A percentile compares a stretch with the other conserved stretches of the same genome.
These are phyloP conservation scores for Pangasianodon gigas DNA, from an alignment of 2,113 vertebrate species.

Conservation along the genomic window DNA sequence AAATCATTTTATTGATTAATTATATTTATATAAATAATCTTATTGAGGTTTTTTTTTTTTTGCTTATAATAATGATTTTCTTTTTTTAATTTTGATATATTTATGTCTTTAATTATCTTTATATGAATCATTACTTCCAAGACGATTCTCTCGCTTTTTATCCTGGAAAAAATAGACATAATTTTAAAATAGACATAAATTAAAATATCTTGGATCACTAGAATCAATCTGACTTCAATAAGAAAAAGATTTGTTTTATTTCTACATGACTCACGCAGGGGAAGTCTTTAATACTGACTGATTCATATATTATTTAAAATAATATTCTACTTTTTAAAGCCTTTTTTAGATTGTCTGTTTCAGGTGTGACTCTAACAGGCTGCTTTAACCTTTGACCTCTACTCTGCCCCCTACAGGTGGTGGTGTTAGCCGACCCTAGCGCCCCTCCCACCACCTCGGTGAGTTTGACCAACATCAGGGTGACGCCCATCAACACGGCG, in stretches of 20 bases:
- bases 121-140: neutral
- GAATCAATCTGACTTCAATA: no score
- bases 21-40: neutral
- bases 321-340: no score
- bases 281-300: no score
- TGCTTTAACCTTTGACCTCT: neutral
- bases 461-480: slow-evolving; percentile 89
- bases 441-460: slow-evolving; percentile 72
- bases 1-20: neutral
- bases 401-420: slow-evolving; percentile 76
- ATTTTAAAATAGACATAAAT: neutral
- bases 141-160: neutral
- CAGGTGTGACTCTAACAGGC: neutral
- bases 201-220: neutral
- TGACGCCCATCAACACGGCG: slow-evolving; percentile 85
- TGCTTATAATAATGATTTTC: neutral
- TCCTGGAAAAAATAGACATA: no score
- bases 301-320: no score
- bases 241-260: no score
- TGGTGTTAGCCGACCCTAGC: slow-evolving; percentile 86
- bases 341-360: no score
- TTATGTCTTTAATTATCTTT: neutral
- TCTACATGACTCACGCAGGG: no score
- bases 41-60: neutral
- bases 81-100: neutral